Percentiles rank a stretch among this genome's conserved stretches.
Evolutionary conservation across 1,140 invertebrate species (phyloP).

Genomic region (Maconellicoccus hirsutus): DNA sequence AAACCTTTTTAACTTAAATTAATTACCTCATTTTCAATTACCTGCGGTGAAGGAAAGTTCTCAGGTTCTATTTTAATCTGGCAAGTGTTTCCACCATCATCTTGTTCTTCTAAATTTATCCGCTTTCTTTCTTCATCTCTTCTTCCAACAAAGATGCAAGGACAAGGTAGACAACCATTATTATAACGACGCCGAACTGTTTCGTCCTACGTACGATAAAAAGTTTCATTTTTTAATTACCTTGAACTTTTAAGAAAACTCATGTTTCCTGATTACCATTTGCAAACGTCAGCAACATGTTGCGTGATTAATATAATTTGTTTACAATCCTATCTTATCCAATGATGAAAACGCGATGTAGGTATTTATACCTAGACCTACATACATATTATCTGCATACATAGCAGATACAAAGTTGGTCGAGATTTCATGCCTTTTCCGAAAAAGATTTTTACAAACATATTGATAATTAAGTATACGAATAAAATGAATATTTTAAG

Average conservation of each 20-base stretch:
- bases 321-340: too few relatives aligned
- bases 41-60: conserved; percentile 16
- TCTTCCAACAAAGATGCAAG: conserved; percentile 3
- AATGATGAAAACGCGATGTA: too few relatives aligned
- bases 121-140: background rate
- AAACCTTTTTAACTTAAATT: conserved; percentile 22
- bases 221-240: background rate
- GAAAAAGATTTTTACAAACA: too few relatives aligned
- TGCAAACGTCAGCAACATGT: background rate
- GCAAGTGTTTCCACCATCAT: conserved; percentile 12
- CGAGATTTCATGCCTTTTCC: too few relatives aligned
- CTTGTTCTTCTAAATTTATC: conserved; percentile 15
- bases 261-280: background rate
- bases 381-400: too few relatives aligned
- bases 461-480: too few relatives aligned
- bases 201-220: conserved; percentile 11
- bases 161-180: conserved; percentile 15
- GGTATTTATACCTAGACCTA: too few relatives aligned
- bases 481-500: too few relatives aligned
- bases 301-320: too few relatives aligned
- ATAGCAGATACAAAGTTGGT: too few relatives aligned
- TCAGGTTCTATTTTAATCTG: conserved; percentile 17
- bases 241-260: background rate
- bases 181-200: background rate
- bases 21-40: conserved; percentile 22